Evolutionary conservation across 2,113 vertebrate genomes (phyloP), one percentile per base, ranked within the genome.

Genomic region (Strix uralensis): DNA sequence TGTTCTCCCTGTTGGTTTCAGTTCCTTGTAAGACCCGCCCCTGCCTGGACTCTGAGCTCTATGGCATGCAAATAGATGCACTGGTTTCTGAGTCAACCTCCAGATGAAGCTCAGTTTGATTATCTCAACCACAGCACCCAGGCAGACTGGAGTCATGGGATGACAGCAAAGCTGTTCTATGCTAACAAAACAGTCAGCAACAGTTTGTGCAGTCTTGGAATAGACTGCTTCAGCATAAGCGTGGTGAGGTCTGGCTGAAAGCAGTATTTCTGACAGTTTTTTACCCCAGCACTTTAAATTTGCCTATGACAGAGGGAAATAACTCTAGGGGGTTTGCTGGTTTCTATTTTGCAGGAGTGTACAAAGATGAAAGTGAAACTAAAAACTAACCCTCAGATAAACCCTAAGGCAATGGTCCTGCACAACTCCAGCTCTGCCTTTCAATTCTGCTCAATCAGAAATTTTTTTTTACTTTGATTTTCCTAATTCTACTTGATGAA

Each of bases 41-140:
- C 40, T 23, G 17, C 4, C 38, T 66, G 62, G 72, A 59, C 62
- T 78, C 36, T 25, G 0, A 20, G 8, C 62, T 32, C 17, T 57
- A 19, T 30, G 10, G 10, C 18, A 11, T 4, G 7, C 30, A 72
- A 38, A 44, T 9, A 5, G 4, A 11, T 1, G 2, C 4, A 4
- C 14, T 34, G 32, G 2, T 58, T 90, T 62, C 75, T 55, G 46
- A 47, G 32, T 59, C 42, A 49, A 61, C 12, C 18, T 42, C 29
- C 14, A n/a, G 42, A 17, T 52, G 80, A 81, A 74, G 32, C 7
- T 91, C 30, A n/a, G 19, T 47, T 62, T 32, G 40, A 30, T 57
- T 23, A 40, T 9, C 69, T 84, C 40, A 77, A 0, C 27, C 51
- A 81, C 17, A 83, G 69, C 38, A 36, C 8, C 27, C n/a, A 26